Percentiles rank a stretch among this genome's conserved stretches.
Evolutionary conservation across 2,113 vertebrate genomes (phyloP).

Genomic region (Aspidoscelis tigris): DNA sequence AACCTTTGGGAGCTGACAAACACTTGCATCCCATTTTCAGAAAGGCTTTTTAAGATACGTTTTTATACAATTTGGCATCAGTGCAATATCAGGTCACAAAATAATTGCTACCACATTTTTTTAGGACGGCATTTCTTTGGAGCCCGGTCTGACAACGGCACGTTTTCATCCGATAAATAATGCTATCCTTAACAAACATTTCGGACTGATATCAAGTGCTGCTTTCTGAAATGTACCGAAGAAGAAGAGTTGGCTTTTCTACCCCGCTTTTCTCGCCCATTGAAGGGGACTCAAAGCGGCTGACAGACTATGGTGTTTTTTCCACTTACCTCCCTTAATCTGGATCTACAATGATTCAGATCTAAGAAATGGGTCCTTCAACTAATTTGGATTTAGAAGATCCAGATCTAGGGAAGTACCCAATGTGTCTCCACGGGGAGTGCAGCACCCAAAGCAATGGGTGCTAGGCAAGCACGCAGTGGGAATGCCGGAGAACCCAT

Average conservation of each 20-base stretch:
- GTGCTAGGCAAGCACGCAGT: too few relatives aligned
- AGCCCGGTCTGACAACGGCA: conserved; percentile 56
- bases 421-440: too few relatives aligned
- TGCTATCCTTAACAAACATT: conserved; percentile 23
- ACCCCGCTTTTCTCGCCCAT: too few relatives aligned
- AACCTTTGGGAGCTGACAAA: conserved; percentile 28
- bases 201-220: conserved; percentile 40
- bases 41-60: conserved; percentile 35
- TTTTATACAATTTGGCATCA: conserved; percentile 58
- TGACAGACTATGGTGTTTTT: too few relatives aligned
- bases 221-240: conserved; percentile 47
- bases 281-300: too few relatives aligned
- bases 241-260: not conserved
- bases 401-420: too few relatives aligned
- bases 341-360: too few relatives aligned
- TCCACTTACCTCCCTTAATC: too few relatives aligned
- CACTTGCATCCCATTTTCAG: conserved; percentile 31
- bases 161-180: conserved; percentile 59
- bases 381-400: too few relatives aligned
- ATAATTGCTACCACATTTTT: conserved; percentile 69
- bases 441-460: too few relatives aligned
- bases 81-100: conserved; percentile 48
- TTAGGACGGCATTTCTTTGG: not conserved
- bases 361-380: too few relatives aligned
- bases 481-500: not conserved